Conservation (phyloP, 2,113 vertebrate genomes). For the Larimichthys crocea region DNA sequence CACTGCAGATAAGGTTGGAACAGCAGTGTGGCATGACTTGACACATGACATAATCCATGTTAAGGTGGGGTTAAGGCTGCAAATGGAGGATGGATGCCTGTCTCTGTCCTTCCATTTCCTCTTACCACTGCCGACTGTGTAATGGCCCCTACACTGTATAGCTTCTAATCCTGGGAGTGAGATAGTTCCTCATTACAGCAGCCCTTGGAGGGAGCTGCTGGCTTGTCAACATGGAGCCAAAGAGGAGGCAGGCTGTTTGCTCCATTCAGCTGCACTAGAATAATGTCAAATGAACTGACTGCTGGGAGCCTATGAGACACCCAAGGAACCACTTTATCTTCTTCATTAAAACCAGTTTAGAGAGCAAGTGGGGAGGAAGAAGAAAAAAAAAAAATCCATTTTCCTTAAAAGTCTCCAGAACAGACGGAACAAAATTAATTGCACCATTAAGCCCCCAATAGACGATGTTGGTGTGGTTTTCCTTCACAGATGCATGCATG, state of each 20-base stretch:
- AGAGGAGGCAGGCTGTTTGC: slow-evolving; percentile 38
- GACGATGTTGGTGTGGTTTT: slow-evolving; percentile 94
- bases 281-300: slow-evolving; percentile 94
- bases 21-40: slow-evolving; percentile 58
- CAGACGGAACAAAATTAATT: slow-evolving; percentile 98
- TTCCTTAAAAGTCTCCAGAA: slow-evolving; percentile 97
- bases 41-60: slow-evolving; percentile 74
- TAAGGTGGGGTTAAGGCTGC: slow-evolving; percentile 55
- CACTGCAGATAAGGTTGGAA: slow-evolving; percentile 43
- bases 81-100: slow-evolving; percentile 44
- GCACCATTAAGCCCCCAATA: slow-evolving; percentile 94
- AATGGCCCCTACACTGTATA: slow-evolving; percentile 81
- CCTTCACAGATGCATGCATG: slow-evolving; percentile 92
- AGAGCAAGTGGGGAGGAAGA: slow-evolving; percentile 73
- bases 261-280: slow-evolving; percentile 82
- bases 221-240: slow-evolving; percentile 67
- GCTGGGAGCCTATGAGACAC: slow-evolving; percentile 90
- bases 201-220: slow-evolving; percentile 88
- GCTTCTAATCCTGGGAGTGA: slow-evolving; percentile 81
- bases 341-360: slow-evolving; percentile 97
- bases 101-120: slow-evolving; percentile 40
- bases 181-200: slow-evolving; percentile 92
- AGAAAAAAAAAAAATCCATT: slow-evolving; percentile 90
- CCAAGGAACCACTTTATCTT: slow-evolving; percentile 93
- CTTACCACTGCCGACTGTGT: slow-evolving; percentile 44